Evolutionary conservation across 1,140 invertebrate species (phyloP).

Genomic region (Pararge aegeria): DNA sequence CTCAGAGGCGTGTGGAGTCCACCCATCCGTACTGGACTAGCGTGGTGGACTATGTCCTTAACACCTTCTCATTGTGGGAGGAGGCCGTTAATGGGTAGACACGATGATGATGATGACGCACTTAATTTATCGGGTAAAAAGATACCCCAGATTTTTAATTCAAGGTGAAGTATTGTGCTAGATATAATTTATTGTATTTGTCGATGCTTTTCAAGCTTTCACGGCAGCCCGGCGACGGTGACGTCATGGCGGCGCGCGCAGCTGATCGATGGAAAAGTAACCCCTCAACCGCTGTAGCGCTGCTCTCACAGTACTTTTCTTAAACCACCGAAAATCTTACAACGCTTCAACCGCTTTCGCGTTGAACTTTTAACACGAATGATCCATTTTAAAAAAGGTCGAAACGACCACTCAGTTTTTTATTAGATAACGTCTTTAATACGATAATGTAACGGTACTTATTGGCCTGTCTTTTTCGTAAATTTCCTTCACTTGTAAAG

Average conservation of each 20-base stretch:
- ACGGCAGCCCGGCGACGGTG: slow-evolving; percentile 56
- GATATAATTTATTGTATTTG: slow-evolving; percentile 54
- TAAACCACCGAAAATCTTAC: slow-evolving; percentile 34
- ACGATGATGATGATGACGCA: too few relatives aligned
- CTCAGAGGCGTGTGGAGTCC: too few relatives aligned
- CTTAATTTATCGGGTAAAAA: slow-evolving; percentile 10
- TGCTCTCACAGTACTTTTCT: slow-evolving; percentile 15
- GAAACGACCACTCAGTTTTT: background rate
- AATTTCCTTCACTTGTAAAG: background rate
- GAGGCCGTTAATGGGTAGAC: too few relatives aligned
- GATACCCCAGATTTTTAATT: slow-evolving; percentile 19
- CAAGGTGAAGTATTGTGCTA: slow-evolving; percentile 31
- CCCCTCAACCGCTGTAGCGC: slow-evolving; percentile 57
- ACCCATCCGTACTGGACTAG: too few relatives aligned
- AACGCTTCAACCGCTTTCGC: slow-evolving; percentile 42
- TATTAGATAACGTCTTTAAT: background rate
- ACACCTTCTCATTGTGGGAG: too few relatives aligned
- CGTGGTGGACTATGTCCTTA: too few relatives aligned
- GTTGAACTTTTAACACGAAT: slow-evolving; percentile 7
- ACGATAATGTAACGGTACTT: background rate
- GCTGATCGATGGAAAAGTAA: slow-evolving; percentile 49
- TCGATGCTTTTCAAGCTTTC: slow-evolving; percentile 42
- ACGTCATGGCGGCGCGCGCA: slow-evolving; percentile 72
- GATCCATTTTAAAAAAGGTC: slow-evolving; percentile 14
- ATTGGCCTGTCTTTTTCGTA: background rate